These are phyloP conservation scores for Teleopsis dalmanni DNA, from an alignment of 1,140 invertebrate genomes.

Conservation along the genomic window DNA sequence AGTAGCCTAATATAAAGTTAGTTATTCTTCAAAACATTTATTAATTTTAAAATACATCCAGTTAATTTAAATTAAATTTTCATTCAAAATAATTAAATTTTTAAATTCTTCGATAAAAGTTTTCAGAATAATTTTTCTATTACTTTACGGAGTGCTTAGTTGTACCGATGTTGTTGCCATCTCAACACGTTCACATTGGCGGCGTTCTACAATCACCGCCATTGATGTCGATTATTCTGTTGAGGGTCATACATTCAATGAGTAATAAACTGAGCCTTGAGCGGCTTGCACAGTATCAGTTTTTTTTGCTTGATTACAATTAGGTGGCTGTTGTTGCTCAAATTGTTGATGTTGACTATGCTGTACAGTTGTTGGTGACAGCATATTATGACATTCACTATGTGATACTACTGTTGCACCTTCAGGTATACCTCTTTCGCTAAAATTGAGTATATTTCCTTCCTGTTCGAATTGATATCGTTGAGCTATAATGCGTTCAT, in stretches of 20 bases:
- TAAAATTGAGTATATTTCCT: conserved; percentile 44
- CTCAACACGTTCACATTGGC: conserved; percentile 43
- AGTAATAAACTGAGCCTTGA: conserved; percentile 44
- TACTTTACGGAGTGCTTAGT: conserved; percentile 23
- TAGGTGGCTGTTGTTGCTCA: conserved; percentile 15
- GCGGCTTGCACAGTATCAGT: conserved; percentile 17
- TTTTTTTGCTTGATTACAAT: background rate
- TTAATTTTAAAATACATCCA: too few relatives aligned
- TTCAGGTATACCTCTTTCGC: conserved; percentile 56
- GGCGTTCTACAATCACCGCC: conserved; percentile 43
- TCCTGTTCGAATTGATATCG: conserved; percentile 39
- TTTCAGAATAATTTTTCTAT: too few relatives aligned
- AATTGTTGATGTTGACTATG: conserved; percentile 13
- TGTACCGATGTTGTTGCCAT: conserved; percentile 42
- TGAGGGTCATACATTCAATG: conserved; percentile 48
- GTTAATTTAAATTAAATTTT: too few relatives aligned
- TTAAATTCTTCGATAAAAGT: too few relatives aligned
- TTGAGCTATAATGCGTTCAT: conserved; percentile 33
- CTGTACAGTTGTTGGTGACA: conserved; percentile 39
- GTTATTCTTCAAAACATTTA: too few relatives aligned
- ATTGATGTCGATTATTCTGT: conserved; percentile 40
- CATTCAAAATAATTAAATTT: too few relatives aligned
- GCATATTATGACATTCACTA: conserved; percentile 42
- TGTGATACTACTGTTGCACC: conserved; percentile 54
- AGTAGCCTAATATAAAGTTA: too few relatives aligned